Evolutionary conservation across 2,888 invertebrate genomes (phyloP), one percentile per base, ranked within the genome.

Genomic region (Ametastegia equiseti): DNA sequence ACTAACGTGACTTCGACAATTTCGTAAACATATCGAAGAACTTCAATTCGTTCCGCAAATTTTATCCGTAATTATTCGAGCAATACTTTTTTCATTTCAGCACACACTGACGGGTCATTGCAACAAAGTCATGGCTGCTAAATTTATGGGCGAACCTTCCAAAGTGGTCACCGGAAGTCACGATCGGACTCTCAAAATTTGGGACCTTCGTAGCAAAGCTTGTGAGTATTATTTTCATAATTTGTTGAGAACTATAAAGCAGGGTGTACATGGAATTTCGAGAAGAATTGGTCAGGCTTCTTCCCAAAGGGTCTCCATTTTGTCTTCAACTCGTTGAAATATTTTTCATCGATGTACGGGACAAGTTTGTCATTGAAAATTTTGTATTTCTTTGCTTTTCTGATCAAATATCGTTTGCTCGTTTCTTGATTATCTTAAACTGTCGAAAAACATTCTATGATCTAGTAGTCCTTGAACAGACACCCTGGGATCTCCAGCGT

Each of bases 91-190:
- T n/a, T 75, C 91, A 91, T 94, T 94, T 80, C 94, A 97, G 97
- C 97, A 97, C 92, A 97, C 98, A 75, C 92, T 98, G 87, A 98
- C 98, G 78, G 98, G 98, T 50, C 99, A 99, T 93, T 97, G 98
- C 89, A 98, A 97, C 80, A 99, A 99, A 94, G 99, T 99, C 85
- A 95, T 98, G 95, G 97, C 98, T 27, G 99, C 99, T 47, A 97
- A 97, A 93, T 98, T 98, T 93, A 95, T 99, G 86, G 97, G 98
- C 81, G 98, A 98, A 87, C 95, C 96, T 19, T 95, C 96, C 83
- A 98, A 97, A 94, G 98, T 99, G 82, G 98, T 99, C 82, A 98
- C 98, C 47, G 99, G 99, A 84, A 98, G 99, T 92, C 97, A 98
- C 93, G 99, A 99, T 93, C 95, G 99, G 85, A 99, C 99, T 42